Base-by-base conservation (phyloP, 2,113 vertebrate species). In the Brachyistius frenatus region DNA sequence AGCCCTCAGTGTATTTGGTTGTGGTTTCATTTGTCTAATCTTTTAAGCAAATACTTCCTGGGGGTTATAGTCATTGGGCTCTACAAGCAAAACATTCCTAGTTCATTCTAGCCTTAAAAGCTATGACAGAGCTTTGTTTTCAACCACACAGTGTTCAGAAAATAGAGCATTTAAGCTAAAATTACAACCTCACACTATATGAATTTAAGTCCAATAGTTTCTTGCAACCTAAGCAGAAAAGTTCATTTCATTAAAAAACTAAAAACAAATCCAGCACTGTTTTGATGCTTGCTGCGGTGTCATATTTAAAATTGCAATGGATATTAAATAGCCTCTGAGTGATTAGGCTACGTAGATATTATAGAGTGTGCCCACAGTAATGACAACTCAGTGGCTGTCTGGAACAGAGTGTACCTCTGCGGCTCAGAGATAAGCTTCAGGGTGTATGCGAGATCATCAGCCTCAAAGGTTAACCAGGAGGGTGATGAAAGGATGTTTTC, bases 401-500 rank as follows among this genome's bases (percentile, higher is more conserved):
- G 74, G 71, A 71, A 61, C 84, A 31, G 66, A 64, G 56, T 36
- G 78, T 35, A 67, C 73, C 80, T 78, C 70, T 81, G 83, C 61
- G 80, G 61, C 78, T 80, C 53, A 58, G 49, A 84, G 86, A 91
- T 86, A 87, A 86, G 85, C 71, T 72, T 66, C 67, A 49, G 81
- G 85, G 62, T 80, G 66, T 66, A 62, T 81, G 73, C 79, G 78
- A 77, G 76, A 89, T 91, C 88, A 85, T 83, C 83, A 87, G 57
- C 76, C 79, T 85, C 80, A 86, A 91, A 91, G 86, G 90, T 90
- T 89, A 91, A 90, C 80, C 79, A 81, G 78, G 70, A 68, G 79
- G 81, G 76, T 81, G 77, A 81, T 83, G 75, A 88, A 85, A 89
- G 86, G 83, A 75, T 44, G 35, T 15, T 58, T 41, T 31, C 37